These are phyloP conservation scores for Porites rus DNA, from an alignment of 92 coral and sea anemone genomes.

Conservation along the genomic window DNA sequence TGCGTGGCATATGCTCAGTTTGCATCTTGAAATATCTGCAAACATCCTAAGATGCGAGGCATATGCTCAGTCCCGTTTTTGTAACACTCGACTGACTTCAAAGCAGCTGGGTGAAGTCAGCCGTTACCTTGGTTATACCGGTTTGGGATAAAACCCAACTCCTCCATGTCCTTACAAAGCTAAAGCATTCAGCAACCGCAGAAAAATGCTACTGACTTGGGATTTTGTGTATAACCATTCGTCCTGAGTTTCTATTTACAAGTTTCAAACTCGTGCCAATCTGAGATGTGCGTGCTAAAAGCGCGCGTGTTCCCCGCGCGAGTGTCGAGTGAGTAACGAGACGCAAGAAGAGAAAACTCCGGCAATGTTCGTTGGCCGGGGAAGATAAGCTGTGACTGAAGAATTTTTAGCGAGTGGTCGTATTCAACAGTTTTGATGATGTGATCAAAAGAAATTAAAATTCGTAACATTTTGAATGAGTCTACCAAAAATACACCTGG, in stretches of 20 bases:
- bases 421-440: neutral
- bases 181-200: slow-evolving; percentile 10
- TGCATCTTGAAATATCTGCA: neutral
- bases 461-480: neutral
- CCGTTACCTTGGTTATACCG: slow-evolving; percentile 4
- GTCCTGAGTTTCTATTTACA: neutral
- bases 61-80: neutral
- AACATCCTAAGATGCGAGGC: neutral
- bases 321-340: too few relatives aligned
- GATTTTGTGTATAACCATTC: neutral
- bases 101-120: slow-evolving; percentile 37
- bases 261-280: neutral
- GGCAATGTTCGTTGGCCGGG: neutral
- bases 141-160: neutral
- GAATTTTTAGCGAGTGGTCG: neutral
- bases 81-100: slow-evolving; percentile 1
- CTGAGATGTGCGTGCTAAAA: neutral
- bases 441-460: neutral
- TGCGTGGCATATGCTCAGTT: neutral
- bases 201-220: neutral
- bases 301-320: neutral
- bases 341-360: neutral
- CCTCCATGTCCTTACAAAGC: neutral
- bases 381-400: neutral
- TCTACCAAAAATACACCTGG: neutral